Percentiles rank a stretch among this genome's conserved stretches.
Conservation (phyloP, 2,113 vertebrate genomes). For the Hippocampus comes region DNA sequence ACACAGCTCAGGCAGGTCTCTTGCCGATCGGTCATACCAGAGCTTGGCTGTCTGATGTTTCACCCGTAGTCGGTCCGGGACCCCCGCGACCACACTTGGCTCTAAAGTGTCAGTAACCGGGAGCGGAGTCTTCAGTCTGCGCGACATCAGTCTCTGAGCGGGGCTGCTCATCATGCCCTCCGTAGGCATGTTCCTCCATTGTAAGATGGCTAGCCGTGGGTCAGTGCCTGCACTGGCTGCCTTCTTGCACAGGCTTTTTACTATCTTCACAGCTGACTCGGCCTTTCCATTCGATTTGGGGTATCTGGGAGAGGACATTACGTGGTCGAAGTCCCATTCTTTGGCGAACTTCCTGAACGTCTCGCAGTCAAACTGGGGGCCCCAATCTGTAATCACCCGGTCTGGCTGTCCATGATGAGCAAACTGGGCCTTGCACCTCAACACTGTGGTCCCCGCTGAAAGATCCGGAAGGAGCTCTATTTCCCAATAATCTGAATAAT, state of each 20-base stretch:
- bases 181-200: neutral
- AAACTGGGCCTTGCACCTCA: constrained; percentile 13
- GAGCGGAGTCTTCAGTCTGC: neutral
- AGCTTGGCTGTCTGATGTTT: neutral
- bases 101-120: neutral
- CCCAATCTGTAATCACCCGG: neutral
- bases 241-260: neutral
- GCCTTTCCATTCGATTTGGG: too few species aligned
- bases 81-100: neutral
- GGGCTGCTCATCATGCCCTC: neutral
- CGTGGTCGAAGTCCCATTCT: neutral
- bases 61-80: neutral
- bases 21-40: neutral
- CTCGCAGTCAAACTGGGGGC: neutral
- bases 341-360: neutral
- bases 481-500: neutral
- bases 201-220: too few species aligned
- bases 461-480: neutral
- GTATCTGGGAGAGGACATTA: too few species aligned
- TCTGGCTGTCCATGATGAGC: neutral
- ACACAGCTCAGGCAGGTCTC: neutral
- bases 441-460: neutral
- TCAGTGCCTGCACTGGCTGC: neutral
- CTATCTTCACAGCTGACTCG: too few species aligned
- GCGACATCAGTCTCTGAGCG: neutral